Conservation (phyloP, 2,113 vertebrate genomes). For the Coracopsis vasa region DNA sequence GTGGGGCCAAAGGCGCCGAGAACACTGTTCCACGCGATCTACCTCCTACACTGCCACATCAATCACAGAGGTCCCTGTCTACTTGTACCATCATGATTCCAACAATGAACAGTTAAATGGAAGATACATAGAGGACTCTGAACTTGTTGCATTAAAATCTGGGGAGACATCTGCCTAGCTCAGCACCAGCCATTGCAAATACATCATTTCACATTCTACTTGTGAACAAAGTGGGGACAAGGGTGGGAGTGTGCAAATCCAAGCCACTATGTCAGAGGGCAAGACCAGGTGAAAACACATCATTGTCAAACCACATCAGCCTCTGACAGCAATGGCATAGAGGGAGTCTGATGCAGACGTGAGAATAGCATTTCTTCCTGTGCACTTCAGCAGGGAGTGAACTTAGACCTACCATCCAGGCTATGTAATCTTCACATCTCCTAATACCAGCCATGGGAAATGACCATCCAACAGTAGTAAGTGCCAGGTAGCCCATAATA, state of each 20-base stretch:
- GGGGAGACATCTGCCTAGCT: conserved; percentile 84
- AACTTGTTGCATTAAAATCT: conserved; percentile 83
- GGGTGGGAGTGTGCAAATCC: background rate
- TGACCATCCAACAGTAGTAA: background rate
- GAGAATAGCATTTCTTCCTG: conserved; percentile 26
- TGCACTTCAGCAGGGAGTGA: conserved; percentile 17
- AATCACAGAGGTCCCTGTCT: conserved; percentile 85
- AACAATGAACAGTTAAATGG: conserved; percentile 81
- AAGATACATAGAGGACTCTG: conserved; percentile 78
- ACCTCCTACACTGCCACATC: conserved; percentile 88
- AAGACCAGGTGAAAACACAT: background rate
- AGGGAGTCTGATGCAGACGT: background rate
- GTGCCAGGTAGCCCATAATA: background rate
- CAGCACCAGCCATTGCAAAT: background rate
- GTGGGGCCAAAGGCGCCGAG: conserved; percentile 85
- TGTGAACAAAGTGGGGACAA: background rate
- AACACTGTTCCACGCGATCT: conserved; percentile 83
- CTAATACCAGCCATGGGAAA: background rate
- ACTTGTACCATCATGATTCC: conserved; percentile 84
- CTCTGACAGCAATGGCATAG: background rate
- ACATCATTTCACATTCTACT: conserved; percentile 1
- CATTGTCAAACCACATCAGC: background rate
- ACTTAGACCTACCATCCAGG: conserved; percentile 41
- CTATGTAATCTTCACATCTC: conserved; percentile 41
- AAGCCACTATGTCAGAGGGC: background rate